A percentile compares a stretch with the other conserved stretches of the same genome.
Evolutionary conservation across 1,140 invertebrate species (phyloP).

Genomic region (Caenorhabditis tropicalis): DNA sequence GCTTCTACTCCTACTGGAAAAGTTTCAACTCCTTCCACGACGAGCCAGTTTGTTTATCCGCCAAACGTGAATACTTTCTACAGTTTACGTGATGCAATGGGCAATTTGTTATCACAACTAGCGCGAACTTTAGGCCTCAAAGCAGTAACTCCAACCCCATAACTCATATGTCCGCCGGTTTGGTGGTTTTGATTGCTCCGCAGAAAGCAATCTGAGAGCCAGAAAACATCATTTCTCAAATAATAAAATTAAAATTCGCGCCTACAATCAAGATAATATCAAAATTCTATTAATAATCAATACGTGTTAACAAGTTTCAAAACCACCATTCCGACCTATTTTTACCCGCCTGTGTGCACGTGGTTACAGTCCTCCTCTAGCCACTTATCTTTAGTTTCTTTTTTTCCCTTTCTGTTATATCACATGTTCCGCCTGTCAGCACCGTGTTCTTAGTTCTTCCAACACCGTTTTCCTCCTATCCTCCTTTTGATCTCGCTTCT

Average conservation of each 20-base stretch:
- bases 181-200: not conserved
- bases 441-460: not conserved
- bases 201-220: no score
- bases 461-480: not conserved
- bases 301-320: not conserved
- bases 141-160: not conserved
- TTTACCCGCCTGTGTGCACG: not conserved
- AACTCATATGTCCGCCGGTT: not conserved
- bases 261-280: not conserved
- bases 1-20: not conserved
- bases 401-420: not conserved
- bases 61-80: conserved; percentile 21
- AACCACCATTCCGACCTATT: not conserved
- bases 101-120: not conserved
- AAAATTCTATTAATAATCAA: not conserved
- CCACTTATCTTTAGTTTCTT: conserved; percentile 23
- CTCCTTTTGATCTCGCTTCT: not conserved
- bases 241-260: not conserved
- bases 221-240: no score
- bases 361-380: not conserved
- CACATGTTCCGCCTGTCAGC: conserved; percentile 1
- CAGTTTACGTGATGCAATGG: conserved; percentile 4
- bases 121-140: not conserved
- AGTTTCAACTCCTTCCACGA: not conserved
- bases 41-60: not conserved